phyloP scores from a whole-genome alignment of 2,113 vertebrate species.

The Larimichthys polyactis region DNA sequence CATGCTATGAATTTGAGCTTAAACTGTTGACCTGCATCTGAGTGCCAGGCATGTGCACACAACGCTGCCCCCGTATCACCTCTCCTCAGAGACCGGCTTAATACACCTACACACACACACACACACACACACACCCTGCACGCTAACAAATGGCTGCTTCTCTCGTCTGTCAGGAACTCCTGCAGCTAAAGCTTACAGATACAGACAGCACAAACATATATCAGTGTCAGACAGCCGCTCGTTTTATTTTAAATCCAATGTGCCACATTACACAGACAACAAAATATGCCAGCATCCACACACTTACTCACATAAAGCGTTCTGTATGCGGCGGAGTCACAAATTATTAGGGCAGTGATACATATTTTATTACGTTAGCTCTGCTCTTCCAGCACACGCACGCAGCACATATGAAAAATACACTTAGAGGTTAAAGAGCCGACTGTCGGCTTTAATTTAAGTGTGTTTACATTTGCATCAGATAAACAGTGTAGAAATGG shows the following conservation, averaged over 20 bases:
- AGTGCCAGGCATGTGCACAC: constrained; percentile 42
- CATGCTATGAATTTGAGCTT: constrained; percentile 71
- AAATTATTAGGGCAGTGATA: neutral
- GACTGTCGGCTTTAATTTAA: constrained; percentile 25
- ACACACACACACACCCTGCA: constrained; percentile 17
- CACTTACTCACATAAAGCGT: neutral
- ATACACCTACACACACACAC: constrained; percentile 10
- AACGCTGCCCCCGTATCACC: constrained; percentile 25
- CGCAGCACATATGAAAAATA: neutral
- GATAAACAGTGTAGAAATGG: neutral
- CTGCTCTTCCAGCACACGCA: neutral
- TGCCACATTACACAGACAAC: neutral
- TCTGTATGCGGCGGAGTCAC: neutral
- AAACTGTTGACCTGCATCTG: constrained; percentile 75
- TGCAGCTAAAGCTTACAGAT: constrained; percentile 40
- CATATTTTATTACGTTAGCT: neutral
- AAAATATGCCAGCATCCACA: neutral
- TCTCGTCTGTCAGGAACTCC: constrained; percentile 46
- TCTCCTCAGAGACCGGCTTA: constrained; percentile 36
- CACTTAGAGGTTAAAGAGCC: neutral
- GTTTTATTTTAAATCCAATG: constrained; percentile 14
- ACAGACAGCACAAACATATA: constrained; percentile 13
- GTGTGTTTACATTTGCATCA: constrained; percentile 3
- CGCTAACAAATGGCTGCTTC: constrained; percentile 49
- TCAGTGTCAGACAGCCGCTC: neutral